phyloP scores from a whole-genome alignment of 2,888 invertebrate genomes.

The Suillia variegata region DNA sequence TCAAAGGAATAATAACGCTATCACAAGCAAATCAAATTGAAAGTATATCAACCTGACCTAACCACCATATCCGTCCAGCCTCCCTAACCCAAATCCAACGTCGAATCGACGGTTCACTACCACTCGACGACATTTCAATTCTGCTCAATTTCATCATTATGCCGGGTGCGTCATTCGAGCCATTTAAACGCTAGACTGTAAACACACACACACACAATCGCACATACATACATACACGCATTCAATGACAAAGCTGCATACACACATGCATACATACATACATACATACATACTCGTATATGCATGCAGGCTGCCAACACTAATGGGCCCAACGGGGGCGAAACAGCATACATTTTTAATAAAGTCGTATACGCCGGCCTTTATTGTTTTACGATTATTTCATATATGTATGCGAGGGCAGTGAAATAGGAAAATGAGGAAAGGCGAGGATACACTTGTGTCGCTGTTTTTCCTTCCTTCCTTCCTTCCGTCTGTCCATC shows the following conservation, averaged over 20 bases:
- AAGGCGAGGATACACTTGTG: too few relatives aligned
- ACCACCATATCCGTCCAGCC: too few relatives aligned
- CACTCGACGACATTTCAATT: constrained; percentile 23
- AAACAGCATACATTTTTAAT: constrained; percentile 1
- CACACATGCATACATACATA: background rate
- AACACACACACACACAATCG: constrained; percentile 5
- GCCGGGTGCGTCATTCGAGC: constrained; percentile 21
- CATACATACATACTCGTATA: background rate
- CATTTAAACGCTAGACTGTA: constrained; percentile 1
- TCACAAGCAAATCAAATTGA: too few relatives aligned
- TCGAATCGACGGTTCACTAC: background rate
- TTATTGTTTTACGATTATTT: constrained; percentile 24
- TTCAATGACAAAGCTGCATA: background rate
- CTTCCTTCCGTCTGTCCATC: too few relatives aligned
- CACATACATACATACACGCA: too few relatives aligned
- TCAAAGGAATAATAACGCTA: too few relatives aligned
- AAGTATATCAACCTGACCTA: too few relatives aligned
- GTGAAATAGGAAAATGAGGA: too few relatives aligned
- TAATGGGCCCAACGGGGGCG: background rate
- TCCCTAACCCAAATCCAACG: too few relatives aligned
- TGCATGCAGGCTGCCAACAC: background rate
- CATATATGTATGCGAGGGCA: constrained; percentile 4
- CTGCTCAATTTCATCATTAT: constrained; percentile 22
- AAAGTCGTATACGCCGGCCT: background rate
- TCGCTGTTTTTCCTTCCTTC: too few relatives aligned